Conservation (phyloP, 2,888 invertebrate species). For the Diplazon laetatorius region DNA sequence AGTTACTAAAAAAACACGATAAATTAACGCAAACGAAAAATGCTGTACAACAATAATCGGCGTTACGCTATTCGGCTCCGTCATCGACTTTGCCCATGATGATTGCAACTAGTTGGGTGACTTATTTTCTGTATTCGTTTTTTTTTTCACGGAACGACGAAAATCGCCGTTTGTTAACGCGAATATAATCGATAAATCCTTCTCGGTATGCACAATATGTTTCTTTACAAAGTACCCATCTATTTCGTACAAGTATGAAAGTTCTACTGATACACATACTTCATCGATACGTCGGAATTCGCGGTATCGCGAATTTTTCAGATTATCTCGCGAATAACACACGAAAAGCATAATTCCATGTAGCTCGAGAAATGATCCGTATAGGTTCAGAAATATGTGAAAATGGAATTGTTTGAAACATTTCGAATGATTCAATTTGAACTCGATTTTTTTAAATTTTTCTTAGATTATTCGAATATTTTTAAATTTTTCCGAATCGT, state of each 20-base stretch:
- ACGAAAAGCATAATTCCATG: neutral
- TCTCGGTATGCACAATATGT: conserved; percentile 44
- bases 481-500: conserved; percentile 15
- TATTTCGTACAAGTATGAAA: conserved; percentile 58
- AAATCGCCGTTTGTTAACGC: conserved; percentile 23
- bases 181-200: conserved; percentile 9
- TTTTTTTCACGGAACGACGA: conserved; percentile 16
- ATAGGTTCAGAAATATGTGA: neutral
- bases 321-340: neutral
- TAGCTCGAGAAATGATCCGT: conserved; percentile 34
- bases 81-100: conserved; percentile 31
- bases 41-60: conserved; percentile 63
- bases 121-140: conserved; percentile 3
- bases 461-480: conserved; percentile 19
- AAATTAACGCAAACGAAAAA: conserved; percentile 25
- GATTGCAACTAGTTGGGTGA: conserved; percentile 50
- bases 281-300: neutral
- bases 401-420: neutral
- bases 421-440: too few relatives aligned
- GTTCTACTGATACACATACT: conserved; percentile 45
- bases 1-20: conserved; percentile 31
- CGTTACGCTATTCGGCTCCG: conserved; percentile 37
- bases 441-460: neutral
- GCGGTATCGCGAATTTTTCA: neutral
- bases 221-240: conserved; percentile 57